Evolutionary conservation across 2,797 vertebrate species (phyloP), one percentile per base, ranked within the genome.

Genomic region (Coregonus suidteri): DNA sequence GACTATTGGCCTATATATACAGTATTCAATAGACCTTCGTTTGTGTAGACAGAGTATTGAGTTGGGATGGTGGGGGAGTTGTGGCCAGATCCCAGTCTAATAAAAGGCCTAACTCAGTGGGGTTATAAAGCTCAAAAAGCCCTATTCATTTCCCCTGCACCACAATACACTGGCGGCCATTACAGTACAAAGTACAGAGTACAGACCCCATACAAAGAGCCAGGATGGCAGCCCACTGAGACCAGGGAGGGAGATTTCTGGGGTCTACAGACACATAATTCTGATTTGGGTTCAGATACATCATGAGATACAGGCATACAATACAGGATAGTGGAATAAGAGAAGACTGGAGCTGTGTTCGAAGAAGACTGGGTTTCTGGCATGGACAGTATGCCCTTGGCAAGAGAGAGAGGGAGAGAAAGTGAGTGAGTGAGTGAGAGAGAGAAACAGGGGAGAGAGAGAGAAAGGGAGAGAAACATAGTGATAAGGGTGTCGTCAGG

Each of bases 31-130:
- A 47, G 41, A 47, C 18, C n/a, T 59, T 59, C 6, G 20, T 59
- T 59, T 16, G 56, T 59, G n/a, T n/a, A 59, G 18, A 47, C 41
- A 56, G 65, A 65, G 74, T 73, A 66, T 56, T 75, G 71, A 71
- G 66, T 83, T 80, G 16, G 73, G 81, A 68, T 62, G 9, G 53
- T 75, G 78, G 52, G 2, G 74, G 77, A 81, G 77, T 73, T 41
- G n/a, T 52, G 75, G 77, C 84, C 79, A 77, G 75, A 85, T 85
- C 76, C 89, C 15, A 70, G 84, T 86, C 71, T 90, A 87, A 92
- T 91, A 89, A 90, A 91, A 89, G 83, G 85, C 86, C 78, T 31
- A 76, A 20, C 56, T 59, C n/a, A 81, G 86, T 87, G 87, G 85
- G 82, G 84, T 88, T 71, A 69, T 62, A 62, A 20, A 77, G n/a